A percentile compares a stretch with the other conserved stretches of the same genome.
Evolutionary conservation across 1,140 invertebrate genomes (phyloP).

Genomic region (Nephotettix cincticeps): DNA sequence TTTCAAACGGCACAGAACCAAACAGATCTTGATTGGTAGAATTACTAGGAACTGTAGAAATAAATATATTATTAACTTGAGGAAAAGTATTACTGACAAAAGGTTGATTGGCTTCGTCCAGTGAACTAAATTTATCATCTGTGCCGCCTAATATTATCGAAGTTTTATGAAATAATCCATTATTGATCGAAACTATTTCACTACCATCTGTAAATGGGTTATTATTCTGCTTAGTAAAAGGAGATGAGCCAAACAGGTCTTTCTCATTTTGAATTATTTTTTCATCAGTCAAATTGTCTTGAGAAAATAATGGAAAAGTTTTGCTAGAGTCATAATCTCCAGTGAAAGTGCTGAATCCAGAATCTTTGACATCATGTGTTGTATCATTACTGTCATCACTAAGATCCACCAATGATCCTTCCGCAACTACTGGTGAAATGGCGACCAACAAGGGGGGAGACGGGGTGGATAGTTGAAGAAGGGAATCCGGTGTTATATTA

Average conservation of each 20-base stretch:
- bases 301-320: constrained; percentile 3
- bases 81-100: constrained; percentile 33
- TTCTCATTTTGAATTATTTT: constrained; percentile 36
- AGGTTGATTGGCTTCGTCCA: constrained; percentile 32
- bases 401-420: constrained; percentile 34
- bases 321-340: constrained; percentile 16
- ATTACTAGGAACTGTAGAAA: constrained; percentile 29
- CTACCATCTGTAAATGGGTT: constrained; percentile 14
- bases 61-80: constrained; percentile 22
- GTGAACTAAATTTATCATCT: constrained; percentile 33
- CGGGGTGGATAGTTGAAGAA: constrained; percentile 30
- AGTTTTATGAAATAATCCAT: constrained; percentile 23
- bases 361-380: constrained; percentile 8
- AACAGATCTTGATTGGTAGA: constrained; percentile 54
- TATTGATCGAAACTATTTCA: constrained; percentile 18
- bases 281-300: not conserved
- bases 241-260: constrained; percentile 58
- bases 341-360: constrained; percentile 18
- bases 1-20: constrained; percentile 60
- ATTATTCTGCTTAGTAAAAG: constrained; percentile 44
- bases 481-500: constrained; percentile 38
- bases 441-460: constrained; percentile 29
- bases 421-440: constrained; percentile 30
- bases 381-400: constrained; percentile 13
- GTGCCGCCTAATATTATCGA: constrained; percentile 23